Percentiles rank a stretch among this genome's conserved stretches.
Evolutionary conservation across 2,888 invertebrate genomes (phyloP).

Genomic region (Cerastoderma edule): DNA sequence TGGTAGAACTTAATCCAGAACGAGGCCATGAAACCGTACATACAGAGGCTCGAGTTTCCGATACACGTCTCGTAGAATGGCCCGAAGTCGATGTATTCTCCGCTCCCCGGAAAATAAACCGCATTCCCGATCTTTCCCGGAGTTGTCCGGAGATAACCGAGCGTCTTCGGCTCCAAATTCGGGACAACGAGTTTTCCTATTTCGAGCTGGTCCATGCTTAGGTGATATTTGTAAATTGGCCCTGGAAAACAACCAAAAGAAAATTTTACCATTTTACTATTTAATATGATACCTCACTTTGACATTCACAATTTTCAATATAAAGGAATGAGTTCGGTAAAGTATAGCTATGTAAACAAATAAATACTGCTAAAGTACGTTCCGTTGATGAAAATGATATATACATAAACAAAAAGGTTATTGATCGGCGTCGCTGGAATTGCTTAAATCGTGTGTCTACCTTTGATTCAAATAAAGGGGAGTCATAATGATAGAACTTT

Average conservation of each 20-base stretch:
- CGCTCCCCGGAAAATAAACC: constrained; percentile 66
- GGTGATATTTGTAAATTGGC: constrained; percentile 75
- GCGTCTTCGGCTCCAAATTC: constrained; percentile 61
- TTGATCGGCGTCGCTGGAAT: no score
- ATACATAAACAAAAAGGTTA: no score
- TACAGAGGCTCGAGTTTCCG: constrained; percentile 75
- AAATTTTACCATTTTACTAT: not conserved
- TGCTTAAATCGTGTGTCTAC: no score
- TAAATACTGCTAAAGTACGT: no score
- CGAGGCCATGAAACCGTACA: constrained; percentile 77
- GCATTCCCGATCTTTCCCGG: constrained; percentile 73
- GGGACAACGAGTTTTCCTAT: constrained; percentile 60
- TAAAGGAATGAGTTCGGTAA: no score
- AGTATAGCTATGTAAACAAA: no score
- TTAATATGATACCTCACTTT: not conserved
- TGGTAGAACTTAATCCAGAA: constrained; percentile 77
- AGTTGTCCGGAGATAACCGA: constrained; percentile 63
- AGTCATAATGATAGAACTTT: no score
- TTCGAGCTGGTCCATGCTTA: constrained; percentile 73
- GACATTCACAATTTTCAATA: no score
- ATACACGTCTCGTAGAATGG: constrained; percentile 74
- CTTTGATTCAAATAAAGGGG: no score
- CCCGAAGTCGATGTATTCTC: constrained; percentile 75
- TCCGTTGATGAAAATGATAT: no score
- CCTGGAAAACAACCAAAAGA: constrained; percentile 65